Evolutionary conservation across 2,113 vertebrate genomes (phyloP), one percentile per base, ranked within the genome.

Genomic region (Poecilia latipinna): DNA sequence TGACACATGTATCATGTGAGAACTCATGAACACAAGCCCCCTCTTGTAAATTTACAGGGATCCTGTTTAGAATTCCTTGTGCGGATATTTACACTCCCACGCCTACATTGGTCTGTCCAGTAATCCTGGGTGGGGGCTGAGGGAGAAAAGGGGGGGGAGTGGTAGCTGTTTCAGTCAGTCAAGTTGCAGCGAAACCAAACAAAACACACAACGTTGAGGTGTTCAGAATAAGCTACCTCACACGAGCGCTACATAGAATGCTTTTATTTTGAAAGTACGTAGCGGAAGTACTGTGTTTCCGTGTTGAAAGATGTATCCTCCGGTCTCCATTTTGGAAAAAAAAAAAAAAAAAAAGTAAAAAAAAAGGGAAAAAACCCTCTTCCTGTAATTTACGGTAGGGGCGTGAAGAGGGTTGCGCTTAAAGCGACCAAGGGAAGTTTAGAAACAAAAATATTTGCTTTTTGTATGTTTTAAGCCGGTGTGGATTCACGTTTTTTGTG

Each of bases 11-110:
- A 28, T 8, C 29, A 62, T 22, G 48, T 57, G 70, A 19, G 5
- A 31, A 24, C 11, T 51, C 13, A 29, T 1, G 28, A 28, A 64
- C 24, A 61, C 13, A 11, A 13, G 2, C 1, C 2, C 39, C 4
- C 29, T 12, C 42, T 3, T 6, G 65, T 61, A 61, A 78, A 71
- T 48, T 63, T 44, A 65, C 57, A 57, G 3, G 0, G 5, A 10
- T 61, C 4, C 10, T 71, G 68, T 65, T 73, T 42, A 8, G 29
- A 24, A 37, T 42, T 22, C 13, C 3, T 83, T 66, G 67, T 61
- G 61, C 76, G 28, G 62, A 69, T 26, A 39, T 78, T 74, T 72
- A 67, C 74, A 75, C 68, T 67, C 28, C 78, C 83, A 87, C 89
- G 79, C 87, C 72, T 61, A 74, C 76, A 69, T 57, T 44, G 1